Evolutionary conservation across 2,888 invertebrate genomes (phyloP).

Genomic region (Masnerella sp.): DNA sequence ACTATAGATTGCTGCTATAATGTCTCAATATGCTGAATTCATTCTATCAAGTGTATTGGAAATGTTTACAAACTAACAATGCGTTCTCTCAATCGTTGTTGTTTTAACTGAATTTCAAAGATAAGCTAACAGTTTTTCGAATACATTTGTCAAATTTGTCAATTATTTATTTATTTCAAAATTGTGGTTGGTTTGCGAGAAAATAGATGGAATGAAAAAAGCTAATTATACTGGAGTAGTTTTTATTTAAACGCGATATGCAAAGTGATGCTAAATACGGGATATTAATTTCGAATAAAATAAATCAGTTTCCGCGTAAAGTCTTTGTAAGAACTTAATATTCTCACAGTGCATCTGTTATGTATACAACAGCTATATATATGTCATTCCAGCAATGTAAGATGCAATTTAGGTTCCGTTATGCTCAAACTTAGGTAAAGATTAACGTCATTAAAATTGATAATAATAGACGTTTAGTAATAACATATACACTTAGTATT

Average conservation of each 20-base stretch:
- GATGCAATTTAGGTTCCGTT: constrained; percentile 17
- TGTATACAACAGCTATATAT: constrained; percentile 1
- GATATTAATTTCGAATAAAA: neutral
- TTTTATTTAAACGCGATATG: too few species aligned
- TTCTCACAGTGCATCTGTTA: constrained; percentile 1
- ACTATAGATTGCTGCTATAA: constrained; percentile 54
- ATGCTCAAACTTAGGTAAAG: constrained; percentile 2
- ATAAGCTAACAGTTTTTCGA: neutral
- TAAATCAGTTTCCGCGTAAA: neutral
- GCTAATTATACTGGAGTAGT: too few species aligned
- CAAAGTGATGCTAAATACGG: too few species aligned
- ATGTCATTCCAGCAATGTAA: constrained; percentile 1
- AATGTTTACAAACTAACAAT: constrained; percentile 50
- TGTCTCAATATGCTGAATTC: constrained; percentile 53
- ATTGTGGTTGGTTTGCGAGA: too few species aligned
- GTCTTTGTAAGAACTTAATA: neutral
- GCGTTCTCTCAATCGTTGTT: constrained; percentile 25
- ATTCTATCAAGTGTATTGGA: constrained; percentile 40
- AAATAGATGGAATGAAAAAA: too few species aligned
- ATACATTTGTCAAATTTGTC: too few species aligned
- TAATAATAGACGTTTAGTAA: constrained; percentile 2
- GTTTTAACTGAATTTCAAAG: constrained; percentile 20
- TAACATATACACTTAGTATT: too few species aligned
- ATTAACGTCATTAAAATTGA: constrained; percentile 12
- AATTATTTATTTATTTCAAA: too few species aligned